Evolutionary conservation across 2,797 vertebrate species (phyloP), one percentile per base, ranked within the genome.

Genomic region (Poeciliopsis turneri): DNA sequence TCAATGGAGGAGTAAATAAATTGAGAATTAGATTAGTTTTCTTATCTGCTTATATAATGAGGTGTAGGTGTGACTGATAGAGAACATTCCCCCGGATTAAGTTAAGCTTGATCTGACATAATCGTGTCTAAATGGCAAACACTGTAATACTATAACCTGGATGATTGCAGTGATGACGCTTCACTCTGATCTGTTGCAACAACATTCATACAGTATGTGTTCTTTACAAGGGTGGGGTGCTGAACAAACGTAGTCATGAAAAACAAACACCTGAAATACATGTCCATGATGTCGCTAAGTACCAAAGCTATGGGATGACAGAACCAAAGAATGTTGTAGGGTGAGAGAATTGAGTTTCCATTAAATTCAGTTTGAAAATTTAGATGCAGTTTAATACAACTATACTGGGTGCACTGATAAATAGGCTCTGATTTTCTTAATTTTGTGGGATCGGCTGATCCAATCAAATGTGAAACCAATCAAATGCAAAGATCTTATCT

Each of bases 81-180:
- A 80, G 66, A 49, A 33, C 91, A 93, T 90, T 89, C 86, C 80
- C 80, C 25, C 75, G 76, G 46, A 53, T 86, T 81, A 83, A 80
- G 81, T 30, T 28, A 43, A 3, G 74, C 51, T 75, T 77, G 55
- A 45, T 73, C 46, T 71, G 68, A 70, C 68, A 70, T n/a, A 78
- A 49, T 79, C 61, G 82, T 30, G 74, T 82, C 64, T 66, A 5
- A 39, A 39, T 39, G 80, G 28, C 82, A 77, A 79, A 89, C 77
- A 78, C 23, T 9, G 57, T 8, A 45, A 45, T 47, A 9, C 9
- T 45, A 0, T 13, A 45, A 74, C 78, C 78, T 75, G 0, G 2
- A 76, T 20, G 66, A 6, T 47, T 71, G 33, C 30, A 41, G 10
- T 2, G 25, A 75, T 82, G 82, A 89, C 70, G 82, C 68, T 23